Evolutionary conservation across 2,888 invertebrate species (phyloP).

Genomic region (Microplitis deprimator): DNA sequence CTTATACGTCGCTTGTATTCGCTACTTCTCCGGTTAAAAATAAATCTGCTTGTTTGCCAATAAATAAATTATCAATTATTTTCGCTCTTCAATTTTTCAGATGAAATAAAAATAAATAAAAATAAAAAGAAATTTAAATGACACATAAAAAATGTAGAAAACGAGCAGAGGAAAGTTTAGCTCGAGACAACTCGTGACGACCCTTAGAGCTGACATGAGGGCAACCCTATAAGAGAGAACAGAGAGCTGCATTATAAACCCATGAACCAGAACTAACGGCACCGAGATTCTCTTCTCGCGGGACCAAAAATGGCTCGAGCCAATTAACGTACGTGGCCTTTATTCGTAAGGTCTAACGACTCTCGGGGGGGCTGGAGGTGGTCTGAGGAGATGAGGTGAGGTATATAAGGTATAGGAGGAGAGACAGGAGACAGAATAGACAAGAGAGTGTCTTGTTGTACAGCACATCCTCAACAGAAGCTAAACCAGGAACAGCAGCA

Average conservation of each 20-base stretch:
- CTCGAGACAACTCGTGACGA: slow-evolving; percentile 4
- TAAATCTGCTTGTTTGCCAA: neutral
- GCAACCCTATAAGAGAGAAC: neutral
- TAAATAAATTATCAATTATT: neutral
- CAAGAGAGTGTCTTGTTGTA: slow-evolving; percentile 26
- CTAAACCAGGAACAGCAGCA: neutral
- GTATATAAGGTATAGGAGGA: slow-evolving; percentile 8
- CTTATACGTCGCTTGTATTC: neutral
- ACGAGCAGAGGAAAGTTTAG: neutral
- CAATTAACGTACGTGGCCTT: slow-evolving; percentile 55
- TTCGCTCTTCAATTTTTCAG: neutral
- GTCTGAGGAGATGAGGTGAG: neutral
- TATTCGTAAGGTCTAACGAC: slow-evolving; percentile 52
- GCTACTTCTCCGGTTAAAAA: neutral
- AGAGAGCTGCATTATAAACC: slow-evolving; percentile 11
- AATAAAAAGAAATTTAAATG: neutral
- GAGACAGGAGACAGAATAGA: slow-evolving; percentile 23
- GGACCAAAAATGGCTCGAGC: slow-evolving; percentile 53
- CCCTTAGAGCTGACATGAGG: neutral
- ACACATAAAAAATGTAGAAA: neutral
- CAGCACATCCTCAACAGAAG: neutral
- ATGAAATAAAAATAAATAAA: neutral
- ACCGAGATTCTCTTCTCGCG: slow-evolving; percentile 41
- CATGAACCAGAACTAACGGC: slow-evolving; percentile 43
- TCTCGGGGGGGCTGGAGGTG: slow-evolving; percentile 25